Percentiles rank a stretch among this genome's conserved stretches.
Evolutionary conservation across 2,797 vertebrate species (phyloP).

Genomic region (Lagorchestes hirsutus): DNA sequence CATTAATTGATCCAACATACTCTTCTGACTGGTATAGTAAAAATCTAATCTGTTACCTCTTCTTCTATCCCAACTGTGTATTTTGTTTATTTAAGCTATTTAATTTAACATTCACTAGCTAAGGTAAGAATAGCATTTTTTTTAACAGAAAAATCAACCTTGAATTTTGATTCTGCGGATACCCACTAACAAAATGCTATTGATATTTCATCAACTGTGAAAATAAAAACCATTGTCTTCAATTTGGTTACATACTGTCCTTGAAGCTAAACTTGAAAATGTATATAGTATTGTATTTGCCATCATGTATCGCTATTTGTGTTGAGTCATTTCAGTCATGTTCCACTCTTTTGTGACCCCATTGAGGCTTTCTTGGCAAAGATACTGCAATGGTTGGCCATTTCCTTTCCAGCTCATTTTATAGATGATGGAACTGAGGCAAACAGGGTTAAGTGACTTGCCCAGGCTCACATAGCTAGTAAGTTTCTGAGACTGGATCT

Average conservation of each 20-base stretch:
- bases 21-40: constrained; percentile 46
- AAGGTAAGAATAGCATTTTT: constrained; percentile 25
- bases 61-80: constrained; percentile 59
- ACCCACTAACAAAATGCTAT: neutral
- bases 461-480: neutral
- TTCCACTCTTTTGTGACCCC: neutral
- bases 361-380: neutral
- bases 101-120: constrained; percentile 35
- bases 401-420: neutral
- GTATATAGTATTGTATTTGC: neutral
- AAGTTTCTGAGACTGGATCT: neutral
- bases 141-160: neutral
- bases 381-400: neutral
- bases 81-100: constrained; percentile 52
- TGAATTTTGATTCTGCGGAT: neutral
- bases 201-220: neutral
- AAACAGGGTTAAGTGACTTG: neutral
- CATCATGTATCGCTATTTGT: neutral
- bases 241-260: neutral
- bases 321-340: neutral
- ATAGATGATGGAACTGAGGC: neutral
- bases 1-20: constrained; percentile 58
- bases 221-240: neutral
- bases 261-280: neutral
- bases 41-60: constrained; percentile 28